Percentiles rank a stretch among this genome's conserved stretches.
These are phyloP conservation scores for Andrena marginata DNA, from an alignment of 2,888 invertebrate species.

Conservation along the genomic window DNA sequence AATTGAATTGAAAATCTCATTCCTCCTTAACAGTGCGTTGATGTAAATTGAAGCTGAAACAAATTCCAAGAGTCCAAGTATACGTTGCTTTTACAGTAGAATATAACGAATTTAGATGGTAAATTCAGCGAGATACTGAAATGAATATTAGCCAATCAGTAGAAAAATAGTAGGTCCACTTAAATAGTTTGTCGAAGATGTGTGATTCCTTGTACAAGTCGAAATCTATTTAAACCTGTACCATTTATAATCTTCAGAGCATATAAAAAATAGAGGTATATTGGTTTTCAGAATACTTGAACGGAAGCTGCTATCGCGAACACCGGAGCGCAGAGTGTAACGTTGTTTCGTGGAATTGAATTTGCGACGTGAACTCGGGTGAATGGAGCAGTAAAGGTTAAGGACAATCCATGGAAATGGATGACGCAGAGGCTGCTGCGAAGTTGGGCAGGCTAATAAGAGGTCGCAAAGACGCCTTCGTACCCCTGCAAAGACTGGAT, in stretches of 20 bases:
- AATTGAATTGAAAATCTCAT: too few species aligned
- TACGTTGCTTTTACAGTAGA: too few species aligned
- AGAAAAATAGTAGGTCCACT: too few species aligned
- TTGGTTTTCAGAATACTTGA: background rate
- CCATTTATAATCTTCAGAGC: constrained; percentile 2
- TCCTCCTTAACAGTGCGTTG: too few species aligned
- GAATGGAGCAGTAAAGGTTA: constrained; percentile 71
- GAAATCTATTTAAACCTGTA: background rate
- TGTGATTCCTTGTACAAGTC: too few species aligned
- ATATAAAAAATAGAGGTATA: background rate
- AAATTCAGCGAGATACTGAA: too few species aligned
- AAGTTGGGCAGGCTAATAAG: constrained; percentile 73
- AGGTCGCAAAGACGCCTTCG: constrained; percentile 76
- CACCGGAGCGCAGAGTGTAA: constrained; percentile 30
- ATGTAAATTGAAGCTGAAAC: too few species aligned
- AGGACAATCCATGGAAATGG: constrained; percentile 65
- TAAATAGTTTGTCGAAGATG: too few species aligned
- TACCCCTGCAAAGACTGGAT: constrained; percentile 67
- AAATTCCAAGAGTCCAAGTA: too few species aligned
- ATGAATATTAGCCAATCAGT: too few species aligned
- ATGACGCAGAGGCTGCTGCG: constrained; percentile 62
- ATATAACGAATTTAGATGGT: too few species aligned
- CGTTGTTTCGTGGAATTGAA: constrained; percentile 63
- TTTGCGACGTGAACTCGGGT: constrained; percentile 71
- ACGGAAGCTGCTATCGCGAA: constrained; percentile 13